Evolutionary conservation across 2,888 invertebrate species (phyloP).

Genomic region (Caenorhabditis parvicauda): DNA sequence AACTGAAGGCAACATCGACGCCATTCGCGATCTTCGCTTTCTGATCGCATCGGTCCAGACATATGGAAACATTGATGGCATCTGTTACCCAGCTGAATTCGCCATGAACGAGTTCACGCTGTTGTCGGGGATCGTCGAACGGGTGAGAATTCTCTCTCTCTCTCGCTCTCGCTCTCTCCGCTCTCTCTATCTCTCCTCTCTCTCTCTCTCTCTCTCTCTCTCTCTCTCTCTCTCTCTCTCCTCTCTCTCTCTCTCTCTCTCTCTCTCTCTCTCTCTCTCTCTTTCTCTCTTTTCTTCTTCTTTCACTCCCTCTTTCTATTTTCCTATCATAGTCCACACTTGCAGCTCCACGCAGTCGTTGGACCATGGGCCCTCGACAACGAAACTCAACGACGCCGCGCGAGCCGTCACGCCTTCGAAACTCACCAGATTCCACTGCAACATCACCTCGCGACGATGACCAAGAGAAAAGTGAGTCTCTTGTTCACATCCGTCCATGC

Average conservation of each 20-base stretch:
- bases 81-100: constrained; percentile 43
- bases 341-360: constrained; percentile 35
- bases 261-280: neutral
- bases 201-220: constrained; percentile 1
- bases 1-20: constrained; percentile 22
- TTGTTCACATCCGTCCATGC: neutral
- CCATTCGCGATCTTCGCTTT: constrained; percentile 36
- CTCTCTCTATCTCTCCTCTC: too few relatives aligned
- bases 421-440: constrained; percentile 46
- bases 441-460: constrained; percentile 14
- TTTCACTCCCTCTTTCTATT: too few relatives aligned
- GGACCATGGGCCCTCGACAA: constrained; percentile 38
- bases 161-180: too few relatives aligned
- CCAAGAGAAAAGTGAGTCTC: constrained; percentile 19
- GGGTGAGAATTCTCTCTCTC: constrained; percentile 3
- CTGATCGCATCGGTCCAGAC: constrained; percentile 43
- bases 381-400: constrained; percentile 33
- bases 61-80: constrained; percentile 40
- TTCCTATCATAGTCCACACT: neutral
- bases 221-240: neutral
- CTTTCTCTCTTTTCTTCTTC: neutral
- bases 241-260: constrained; percentile 1
- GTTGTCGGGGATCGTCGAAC: constrained; percentile 40
- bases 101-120: constrained; percentile 45
- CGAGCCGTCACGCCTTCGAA: constrained; percentile 43